Evolutionary conservation across 2,888 invertebrate species (phyloP).

Genomic region (Cheilosia grossa): DNA sequence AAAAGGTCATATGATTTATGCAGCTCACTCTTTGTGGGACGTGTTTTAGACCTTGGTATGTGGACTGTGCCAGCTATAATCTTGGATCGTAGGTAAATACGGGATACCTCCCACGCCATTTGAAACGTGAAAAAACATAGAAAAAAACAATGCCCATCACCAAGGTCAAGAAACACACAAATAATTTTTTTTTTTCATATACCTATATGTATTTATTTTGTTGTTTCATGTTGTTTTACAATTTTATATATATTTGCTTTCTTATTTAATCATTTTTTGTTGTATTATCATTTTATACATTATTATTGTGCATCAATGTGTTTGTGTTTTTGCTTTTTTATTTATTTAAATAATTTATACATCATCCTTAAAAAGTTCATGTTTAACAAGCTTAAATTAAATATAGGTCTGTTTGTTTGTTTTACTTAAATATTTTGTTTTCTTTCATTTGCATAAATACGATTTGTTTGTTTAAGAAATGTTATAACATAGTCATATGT

Average conservation of each 20-base stretch:
- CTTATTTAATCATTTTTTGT: conserved; percentile 11
- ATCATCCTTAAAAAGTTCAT: conserved; percentile 53
- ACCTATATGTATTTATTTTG: conserved; percentile 33
- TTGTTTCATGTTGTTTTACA: conserved; percentile 47
- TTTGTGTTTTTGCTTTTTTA: conserved; percentile 14
- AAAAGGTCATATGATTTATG: too few species aligned
- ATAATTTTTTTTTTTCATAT: neutral
- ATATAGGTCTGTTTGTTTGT: conserved; percentile 53
- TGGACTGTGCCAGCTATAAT: too few species aligned
- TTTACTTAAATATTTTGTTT: conserved; percentile 41
- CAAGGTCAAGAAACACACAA: neutral
- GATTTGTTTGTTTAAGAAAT: conserved; percentile 21
- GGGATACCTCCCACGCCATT: too few species aligned
- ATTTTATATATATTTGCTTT: conserved; percentile 20
- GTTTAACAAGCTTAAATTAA: conserved; percentile 62
- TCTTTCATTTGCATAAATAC: conserved; percentile 21
- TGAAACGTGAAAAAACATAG: too few species aligned
- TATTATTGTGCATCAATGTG: conserved; percentile 36
- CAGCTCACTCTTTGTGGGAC: too few species aligned
- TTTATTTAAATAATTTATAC: conserved; percentile 43
- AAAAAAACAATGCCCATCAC: too few species aligned
- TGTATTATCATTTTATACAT: conserved; percentile 37
- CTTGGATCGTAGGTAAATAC: too few species aligned
- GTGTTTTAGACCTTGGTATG: too few species aligned
- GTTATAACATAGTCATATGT: neutral